Percentiles rank a stretch among this genome's conserved stretches.
phyloP scores from a whole-genome alignment of 2,113 vertebrate genomes.

The Eretmochelys imbricata region DNA sequence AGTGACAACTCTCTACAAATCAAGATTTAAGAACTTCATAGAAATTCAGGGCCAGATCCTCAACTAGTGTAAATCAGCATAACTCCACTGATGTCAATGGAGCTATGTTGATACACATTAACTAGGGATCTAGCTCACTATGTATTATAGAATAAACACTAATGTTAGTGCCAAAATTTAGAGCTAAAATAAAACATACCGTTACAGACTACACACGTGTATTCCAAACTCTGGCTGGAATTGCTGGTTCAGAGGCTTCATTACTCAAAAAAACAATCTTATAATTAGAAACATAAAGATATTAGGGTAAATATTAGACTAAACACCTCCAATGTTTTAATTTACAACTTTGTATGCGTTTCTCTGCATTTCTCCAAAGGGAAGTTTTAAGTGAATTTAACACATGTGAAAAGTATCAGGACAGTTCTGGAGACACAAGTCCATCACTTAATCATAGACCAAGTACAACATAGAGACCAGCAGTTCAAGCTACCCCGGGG shows the following conservation, averaged over 20 bases:
- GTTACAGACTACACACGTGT: background rate
- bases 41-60: background rate
- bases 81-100: background rate
- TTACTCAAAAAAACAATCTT: background rate
- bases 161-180: background rate
- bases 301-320: background rate
- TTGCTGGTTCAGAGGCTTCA: background rate
- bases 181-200: background rate
- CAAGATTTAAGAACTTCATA: background rate
- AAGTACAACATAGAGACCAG: background rate
- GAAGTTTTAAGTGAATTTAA: background rate
- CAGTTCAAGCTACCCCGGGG: background rate
- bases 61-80: background rate
- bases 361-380: background rate
- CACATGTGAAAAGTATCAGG: background rate
- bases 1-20: too few relatives aligned
- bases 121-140: fast-evolving
- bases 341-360: background rate
- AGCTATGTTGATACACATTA: background rate
- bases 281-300: background rate
- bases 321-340: background rate
- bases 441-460: background rate
- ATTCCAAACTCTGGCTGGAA: background rate
- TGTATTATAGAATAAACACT: background rate
- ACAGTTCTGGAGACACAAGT: background rate